These are phyloP conservation scores for Axinella damicornis DNA, from an alignment of 37 sponge, comb jelly and placozoan genomes.

Conservation along the genomic window DNA sequence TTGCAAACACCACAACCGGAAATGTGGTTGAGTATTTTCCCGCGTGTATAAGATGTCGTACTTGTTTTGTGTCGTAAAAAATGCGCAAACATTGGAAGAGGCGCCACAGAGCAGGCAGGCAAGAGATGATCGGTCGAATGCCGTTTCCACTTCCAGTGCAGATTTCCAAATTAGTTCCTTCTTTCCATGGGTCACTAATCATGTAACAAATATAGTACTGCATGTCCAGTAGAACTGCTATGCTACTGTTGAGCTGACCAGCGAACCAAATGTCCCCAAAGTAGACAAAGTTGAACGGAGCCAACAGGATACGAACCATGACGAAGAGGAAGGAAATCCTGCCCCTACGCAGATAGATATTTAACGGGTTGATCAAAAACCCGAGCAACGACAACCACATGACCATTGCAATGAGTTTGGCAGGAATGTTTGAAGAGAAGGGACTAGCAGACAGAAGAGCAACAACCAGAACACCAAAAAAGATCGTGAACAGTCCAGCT, in stretches of 20 bases:
- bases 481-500: slow-evolving; percentile 50
- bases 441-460: slow-evolving; percentile 16
- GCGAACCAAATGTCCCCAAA: slow-evolving; percentile 97
- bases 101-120: slow-evolving; percentile 91
- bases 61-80: slow-evolving; percentile 74
- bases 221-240: slow-evolving; percentile 83
- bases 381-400: slow-evolving; percentile 64
- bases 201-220: slow-evolving; percentile 86
- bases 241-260: slow-evolving; percentile 94
- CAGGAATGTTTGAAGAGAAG: neutral
- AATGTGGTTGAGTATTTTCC: slow-evolving; percentile 93
- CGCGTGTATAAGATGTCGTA: slow-evolving; percentile 90
- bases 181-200: slow-evolving; percentile 14
- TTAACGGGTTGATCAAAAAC: slow-evolving; percentile 71
- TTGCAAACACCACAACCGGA: slow-evolving; percentile 81
- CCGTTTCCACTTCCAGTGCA: slow-evolving; percentile 62
- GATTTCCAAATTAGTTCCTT: neutral
- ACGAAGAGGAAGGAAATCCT: slow-evolving; percentile 56
- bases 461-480: slow-evolving; percentile 26
- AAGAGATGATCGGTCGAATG: slow-evolving; percentile 85
- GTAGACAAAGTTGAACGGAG: slow-evolving; percentile 82
- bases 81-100: slow-evolving; percentile 91
- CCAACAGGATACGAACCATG: slow-evolving; percentile 73
- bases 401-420: slow-evolving; percentile 44
- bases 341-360: slow-evolving; percentile 43